phyloP scores from a whole-genome alignment of 2,888 invertebrate species.

The Drosophila anomalata region DNA sequence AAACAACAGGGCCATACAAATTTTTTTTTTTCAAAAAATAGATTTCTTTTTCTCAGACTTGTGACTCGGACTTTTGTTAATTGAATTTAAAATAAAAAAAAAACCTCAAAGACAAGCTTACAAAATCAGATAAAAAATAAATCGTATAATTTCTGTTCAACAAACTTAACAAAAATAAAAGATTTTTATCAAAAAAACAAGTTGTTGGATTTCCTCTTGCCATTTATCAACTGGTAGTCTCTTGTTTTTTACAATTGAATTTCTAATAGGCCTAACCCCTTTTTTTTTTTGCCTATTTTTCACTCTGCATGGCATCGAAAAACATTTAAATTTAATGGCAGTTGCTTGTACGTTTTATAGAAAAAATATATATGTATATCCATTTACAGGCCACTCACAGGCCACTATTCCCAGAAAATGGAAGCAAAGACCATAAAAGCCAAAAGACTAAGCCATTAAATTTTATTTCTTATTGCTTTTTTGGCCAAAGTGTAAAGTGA shows the following conservation, averaged over 20 bases:
- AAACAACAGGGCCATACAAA: background rate
- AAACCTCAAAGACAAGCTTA: background rate
- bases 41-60: background rate
- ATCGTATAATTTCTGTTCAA: background rate
- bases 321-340: conserved; percentile 77
- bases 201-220: conserved; percentile 44
- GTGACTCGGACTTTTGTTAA: background rate
- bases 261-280: conserved; percentile 66
- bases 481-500: conserved; percentile 50
- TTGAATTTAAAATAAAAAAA: background rate
- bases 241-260: conserved; percentile 62
- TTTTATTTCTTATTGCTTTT: background rate
- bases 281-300: background rate
- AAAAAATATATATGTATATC: no score
- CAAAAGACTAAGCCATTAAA: conserved; percentile 44
- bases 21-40: background rate
- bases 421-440: conserved; percentile 18
- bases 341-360: conserved; percentile 71
- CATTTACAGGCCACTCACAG: conserved; percentile 13
- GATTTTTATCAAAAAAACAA: conserved; percentile 57
- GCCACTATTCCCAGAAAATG: conserved; percentile 55
- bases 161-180: background rate
- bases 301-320: conserved; percentile 66
- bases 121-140: background rate
- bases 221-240: conserved; percentile 36